These are phyloP conservation scores for Hydroisotoma schaefferi DNA, from an alignment of 2,888 invertebrate species.

Conservation along the genomic window DNA sequence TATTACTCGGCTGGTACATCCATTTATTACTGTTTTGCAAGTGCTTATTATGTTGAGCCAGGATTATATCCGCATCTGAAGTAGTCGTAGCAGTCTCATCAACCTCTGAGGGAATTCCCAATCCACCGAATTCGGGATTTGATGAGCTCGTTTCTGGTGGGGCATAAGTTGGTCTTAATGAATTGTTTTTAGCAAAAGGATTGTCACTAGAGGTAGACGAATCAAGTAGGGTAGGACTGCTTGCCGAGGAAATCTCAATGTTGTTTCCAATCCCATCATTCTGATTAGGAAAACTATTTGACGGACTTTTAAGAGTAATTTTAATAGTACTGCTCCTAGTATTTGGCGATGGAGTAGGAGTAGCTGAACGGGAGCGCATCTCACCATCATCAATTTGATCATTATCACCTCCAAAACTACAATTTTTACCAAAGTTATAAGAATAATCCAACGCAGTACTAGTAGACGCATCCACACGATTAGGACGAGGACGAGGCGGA, in stretches of 20 bases:
- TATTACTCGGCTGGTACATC: slow-evolving; percentile 10
- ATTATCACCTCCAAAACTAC: not conserved
- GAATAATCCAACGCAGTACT: not conserved
- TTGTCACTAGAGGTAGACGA: too few relatives aligned
- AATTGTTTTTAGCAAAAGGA: slow-evolving; percentile 3
- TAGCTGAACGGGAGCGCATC: slow-evolving; percentile 28
- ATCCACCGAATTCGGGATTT: slow-evolving; percentile 1
- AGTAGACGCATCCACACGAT: slow-evolving; percentile 7
- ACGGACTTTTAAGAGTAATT: slow-evolving; percentile 6
- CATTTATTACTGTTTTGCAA: slow-evolving; percentile 30
- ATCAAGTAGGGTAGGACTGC: too few relatives aligned
- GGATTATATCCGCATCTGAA: slow-evolving; percentile 24
- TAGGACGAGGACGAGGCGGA: not conserved
- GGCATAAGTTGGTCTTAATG: not conserved
- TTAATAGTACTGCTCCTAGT: slow-evolving; percentile 4
- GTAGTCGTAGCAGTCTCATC: not conserved
- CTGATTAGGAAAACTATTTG: too few relatives aligned
- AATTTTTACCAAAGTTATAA: too few relatives aligned
- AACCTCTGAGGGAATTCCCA: not conserved
- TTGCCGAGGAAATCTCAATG: too few relatives aligned
- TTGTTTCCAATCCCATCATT: too few relatives aligned
- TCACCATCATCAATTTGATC: slow-evolving; percentile 21
- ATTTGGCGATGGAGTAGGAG: slow-evolving; percentile 26
- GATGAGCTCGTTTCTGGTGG: not conserved
- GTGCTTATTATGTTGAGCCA: slow-evolving; percentile 26